These are phyloP conservation scores for Plemyria rubiginata DNA, from an alignment of 2,888 invertebrate genomes.

Conservation along the genomic window DNA sequence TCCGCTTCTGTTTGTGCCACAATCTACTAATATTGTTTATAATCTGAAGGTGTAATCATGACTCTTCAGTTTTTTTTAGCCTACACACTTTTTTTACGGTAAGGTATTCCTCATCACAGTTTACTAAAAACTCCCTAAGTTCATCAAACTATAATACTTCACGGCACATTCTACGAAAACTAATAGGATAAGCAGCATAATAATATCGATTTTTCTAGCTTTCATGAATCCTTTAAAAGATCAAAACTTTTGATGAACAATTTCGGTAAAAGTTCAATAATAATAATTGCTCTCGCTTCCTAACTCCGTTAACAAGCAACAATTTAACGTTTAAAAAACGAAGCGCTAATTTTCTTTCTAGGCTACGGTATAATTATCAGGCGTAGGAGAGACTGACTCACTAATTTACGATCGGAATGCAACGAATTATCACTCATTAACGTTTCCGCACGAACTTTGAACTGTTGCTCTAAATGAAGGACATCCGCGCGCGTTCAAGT, in stretches of 20 bases:
- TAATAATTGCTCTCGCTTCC: slow-evolving; percentile 47
- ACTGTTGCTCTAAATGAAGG: slow-evolving; percentile 24
- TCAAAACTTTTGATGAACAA: neutral
- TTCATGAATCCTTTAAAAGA: neutral
- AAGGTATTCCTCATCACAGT: neutral
- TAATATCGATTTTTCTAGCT: neutral
- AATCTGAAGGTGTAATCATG: neutral
- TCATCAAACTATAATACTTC: neutral
- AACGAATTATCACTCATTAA: slow-evolving; percentile 70
- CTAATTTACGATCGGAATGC: slow-evolving; percentile 60
- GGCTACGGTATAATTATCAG: slow-evolving; percentile 72
- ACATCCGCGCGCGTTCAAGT: slow-evolving; percentile 51
- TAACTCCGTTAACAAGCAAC: slow-evolving; percentile 51
- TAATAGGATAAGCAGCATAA: neutral
- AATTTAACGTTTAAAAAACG: slow-evolving; percentile 52
- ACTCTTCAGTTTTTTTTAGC: neutral
- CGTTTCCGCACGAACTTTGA: slow-evolving; percentile 49
- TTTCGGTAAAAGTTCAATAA: slow-evolving; percentile 21
- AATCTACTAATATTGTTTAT: neutral
- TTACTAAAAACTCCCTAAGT: neutral
- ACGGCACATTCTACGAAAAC: neutral
- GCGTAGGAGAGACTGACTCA: slow-evolving; percentile 72
- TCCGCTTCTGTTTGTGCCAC: neutral
- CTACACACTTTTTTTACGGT: slow-evolving; percentile 1
- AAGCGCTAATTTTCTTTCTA: slow-evolving; percentile 71